Conservation (phyloP, 2,113 vertebrate genomes). For the Chaetops frenatus region DNA sequence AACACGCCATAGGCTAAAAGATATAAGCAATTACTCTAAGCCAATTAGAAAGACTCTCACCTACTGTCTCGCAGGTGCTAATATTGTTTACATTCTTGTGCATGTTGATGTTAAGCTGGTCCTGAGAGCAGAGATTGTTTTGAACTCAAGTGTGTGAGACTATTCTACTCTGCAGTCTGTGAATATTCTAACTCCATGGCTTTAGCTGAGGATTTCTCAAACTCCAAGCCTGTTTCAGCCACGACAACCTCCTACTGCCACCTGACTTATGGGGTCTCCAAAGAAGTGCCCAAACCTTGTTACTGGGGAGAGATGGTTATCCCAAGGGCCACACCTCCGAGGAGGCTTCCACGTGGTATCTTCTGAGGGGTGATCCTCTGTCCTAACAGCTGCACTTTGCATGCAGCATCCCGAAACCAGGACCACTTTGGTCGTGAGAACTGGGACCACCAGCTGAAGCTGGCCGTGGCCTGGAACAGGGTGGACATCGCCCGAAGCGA, state of each 20-base stretch:
- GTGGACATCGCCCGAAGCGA: slow-evolving; percentile 91
- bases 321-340: neutral
- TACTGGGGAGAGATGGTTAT: neutral
- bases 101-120: no score
- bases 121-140: no score
- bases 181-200: no score
- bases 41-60: no score
- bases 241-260: neutral
- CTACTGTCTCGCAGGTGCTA: no score
- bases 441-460: slow-evolving; percentile 88
- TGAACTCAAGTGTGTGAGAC: no score
- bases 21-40: no score
- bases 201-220: no score
- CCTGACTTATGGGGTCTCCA: neutral
- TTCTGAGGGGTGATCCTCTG: rapidly evolving
- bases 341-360: neutral
- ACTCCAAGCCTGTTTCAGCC: no score
- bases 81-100: no score
- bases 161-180: no score
- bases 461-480: slow-evolving; percentile 94
- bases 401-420: slow-evolving; percentile 77
- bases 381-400: neutral
- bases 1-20: no score
- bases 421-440: slow-evolving; percentile 73
- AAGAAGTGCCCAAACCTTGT: neutral